Evolutionary conservation across 2,113 vertebrate genomes (phyloP).

Genomic region (Zapornia atra): DNA sequence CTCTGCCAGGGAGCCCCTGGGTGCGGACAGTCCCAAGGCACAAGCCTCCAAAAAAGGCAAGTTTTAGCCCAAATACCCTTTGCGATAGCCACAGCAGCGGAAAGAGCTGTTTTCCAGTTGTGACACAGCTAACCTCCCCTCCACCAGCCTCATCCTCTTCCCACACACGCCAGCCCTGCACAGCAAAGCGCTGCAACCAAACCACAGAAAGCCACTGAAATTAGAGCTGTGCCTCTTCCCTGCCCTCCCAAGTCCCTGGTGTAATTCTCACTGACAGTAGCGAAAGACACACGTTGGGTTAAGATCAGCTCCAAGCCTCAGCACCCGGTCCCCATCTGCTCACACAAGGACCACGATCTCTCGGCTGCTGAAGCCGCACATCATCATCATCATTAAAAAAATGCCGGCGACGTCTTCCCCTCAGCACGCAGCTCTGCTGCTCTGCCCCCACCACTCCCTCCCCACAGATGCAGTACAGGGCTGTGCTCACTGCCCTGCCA

Average conservation of each 20-base stretch:
- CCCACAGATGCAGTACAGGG: neutral
- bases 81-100: neutral
- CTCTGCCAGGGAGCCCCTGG: neutral
- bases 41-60: neutral
- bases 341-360: neutral
- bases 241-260: neutral
- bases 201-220: neutral
- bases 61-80: neutral
- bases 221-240: neutral
- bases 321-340: neutral
- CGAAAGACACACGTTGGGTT: neutral
- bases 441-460: neutral
- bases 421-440: neutral
- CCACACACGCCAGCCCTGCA: neutral
- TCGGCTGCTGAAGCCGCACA: neutral
- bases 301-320: neutral
- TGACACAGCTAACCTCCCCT: neutral
- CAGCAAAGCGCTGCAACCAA: neutral
- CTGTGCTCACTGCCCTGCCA: neutral
- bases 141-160: neutral
- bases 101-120: neutral
- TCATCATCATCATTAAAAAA: neutral
- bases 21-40: rapidly evolving
- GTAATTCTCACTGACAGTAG: neutral
- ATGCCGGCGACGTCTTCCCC: neutral